Evolutionary conservation across 2,888 invertebrate genomes (phyloP), one percentile per base, ranked within the genome.

Genomic region (Campoplex capitator): DNA sequence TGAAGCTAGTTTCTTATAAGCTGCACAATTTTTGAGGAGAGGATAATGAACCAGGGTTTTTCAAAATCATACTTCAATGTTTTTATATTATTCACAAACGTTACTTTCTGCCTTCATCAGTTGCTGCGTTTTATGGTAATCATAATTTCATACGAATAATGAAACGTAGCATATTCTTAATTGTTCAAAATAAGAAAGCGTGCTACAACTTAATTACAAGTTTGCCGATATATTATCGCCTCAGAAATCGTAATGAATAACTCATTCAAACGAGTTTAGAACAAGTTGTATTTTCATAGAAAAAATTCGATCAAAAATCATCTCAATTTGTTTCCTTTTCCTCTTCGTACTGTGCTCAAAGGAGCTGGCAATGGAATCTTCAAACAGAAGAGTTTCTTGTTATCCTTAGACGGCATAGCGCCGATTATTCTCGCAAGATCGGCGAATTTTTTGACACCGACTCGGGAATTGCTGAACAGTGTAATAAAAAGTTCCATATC

Each of bases 341-440:
- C 83, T 78, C 86, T 91, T 71, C 88, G 89, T 6, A 84, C 13
- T 4, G 88, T 38, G 42, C 87, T 51, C 3, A 85, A 8, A 9
- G 88, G 90, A 3, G 89, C 38, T 6, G 94, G 94, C 54, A 94
- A 76, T 18, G 94, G 94, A 54, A 93, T 62, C 87, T 92, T 94
- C 3, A 94, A 85, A 18, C 84, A 54, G 11, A 92, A 86, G 0
- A 86, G 23, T 83, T 91, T 92, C 84, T 93, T 94, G 48, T 93
- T 87, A 0, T 91, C 90, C 77, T 92, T 93, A 2, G 75, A 65
- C 18, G 92, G 88, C 2, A 90, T 74, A 4, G 94, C 92, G 32
- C 91, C 90, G 73, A 94, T 86, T 4, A 92, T 81, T 90, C 88
- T 91, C 4, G 94, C 91, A 11, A 94, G 88, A 3, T 92, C 91